Evolutionary conservation across 2,888 invertebrate species (phyloP).

Genomic region (Phasia obesa): DNA sequence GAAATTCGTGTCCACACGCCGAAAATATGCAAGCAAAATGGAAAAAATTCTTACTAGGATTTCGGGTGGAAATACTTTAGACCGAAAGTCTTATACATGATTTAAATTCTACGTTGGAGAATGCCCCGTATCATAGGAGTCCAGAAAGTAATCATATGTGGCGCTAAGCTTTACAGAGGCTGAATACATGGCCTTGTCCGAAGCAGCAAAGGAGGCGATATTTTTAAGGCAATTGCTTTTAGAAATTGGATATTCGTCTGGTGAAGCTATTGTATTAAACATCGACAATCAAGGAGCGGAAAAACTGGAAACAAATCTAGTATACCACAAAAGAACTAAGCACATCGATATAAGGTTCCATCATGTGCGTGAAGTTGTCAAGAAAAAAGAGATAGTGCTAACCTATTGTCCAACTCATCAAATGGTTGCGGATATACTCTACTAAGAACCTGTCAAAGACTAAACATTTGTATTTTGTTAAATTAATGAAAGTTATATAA

Average conservation of each 20-base stretch:
- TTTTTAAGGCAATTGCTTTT: too few species aligned
- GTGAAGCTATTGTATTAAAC: too few species aligned
- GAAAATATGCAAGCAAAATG: too few species aligned
- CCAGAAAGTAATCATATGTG: slow-evolving; percentile 53
- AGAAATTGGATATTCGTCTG: too few species aligned
- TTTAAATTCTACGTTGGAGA: slow-evolving; percentile 52
- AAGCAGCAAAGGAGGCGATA: slow-evolving; percentile 56
- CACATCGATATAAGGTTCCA: not conserved
- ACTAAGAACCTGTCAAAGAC: not conserved
- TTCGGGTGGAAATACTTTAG: slow-evolving; percentile 44
- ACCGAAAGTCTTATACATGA: slow-evolving; percentile 67
- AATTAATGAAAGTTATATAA: too few species aligned
- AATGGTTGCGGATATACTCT: not conserved
- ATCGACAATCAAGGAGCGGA: not conserved
- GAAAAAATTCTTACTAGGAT: too few species aligned
- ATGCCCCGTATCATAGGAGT: slow-evolving; percentile 51
- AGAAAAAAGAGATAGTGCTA: not conserved
- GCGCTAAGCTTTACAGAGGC: slow-evolving; percentile 54
- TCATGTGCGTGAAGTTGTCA: not conserved
- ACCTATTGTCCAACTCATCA: not conserved
- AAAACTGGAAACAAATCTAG: not conserved
- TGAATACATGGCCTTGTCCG: slow-evolving; percentile 26
- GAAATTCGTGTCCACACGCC: too few species aligned
- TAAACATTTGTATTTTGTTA: too few species aligned
- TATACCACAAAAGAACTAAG: not conserved